A percentile compares a stretch with the other conserved stretches of the same genome.
phyloP scores from a whole-genome alignment of 2,113 vertebrate genomes.

The Cephalopterus ornatus region DNA sequence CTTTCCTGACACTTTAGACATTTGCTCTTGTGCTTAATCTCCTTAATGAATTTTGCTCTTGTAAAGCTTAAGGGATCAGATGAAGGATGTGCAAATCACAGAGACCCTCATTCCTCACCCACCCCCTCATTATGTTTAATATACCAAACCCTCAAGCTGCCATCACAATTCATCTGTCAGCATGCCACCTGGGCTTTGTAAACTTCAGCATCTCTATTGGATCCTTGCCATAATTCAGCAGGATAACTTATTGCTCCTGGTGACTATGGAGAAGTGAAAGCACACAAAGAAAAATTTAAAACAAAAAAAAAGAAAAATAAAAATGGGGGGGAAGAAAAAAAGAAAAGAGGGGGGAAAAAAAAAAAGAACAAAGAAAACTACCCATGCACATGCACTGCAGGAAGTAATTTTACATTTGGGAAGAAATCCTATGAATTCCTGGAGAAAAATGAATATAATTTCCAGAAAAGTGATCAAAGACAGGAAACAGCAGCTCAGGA shows the following conservation, averaged over 20 bases:
- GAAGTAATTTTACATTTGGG: not conserved
- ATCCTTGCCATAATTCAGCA: not conserved
- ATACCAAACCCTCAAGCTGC: conserved; percentile 8
- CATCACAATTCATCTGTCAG: conserved; percentile 9
- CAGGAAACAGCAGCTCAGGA: not conserved
- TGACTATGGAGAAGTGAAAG: not conserved
- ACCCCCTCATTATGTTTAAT: not conserved
- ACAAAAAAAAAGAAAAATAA: not conserved
- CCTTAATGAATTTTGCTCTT: conserved; percentile 31
- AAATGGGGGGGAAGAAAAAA: not conserved
- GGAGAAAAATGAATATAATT: not conserved
- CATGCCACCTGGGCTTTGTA: conserved; percentile 23
- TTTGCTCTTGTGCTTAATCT: not conserved
- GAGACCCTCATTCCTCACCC: not conserved
- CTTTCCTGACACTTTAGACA: not conserved
- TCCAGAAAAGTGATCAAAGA: not conserved
- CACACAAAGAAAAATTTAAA: not conserved
- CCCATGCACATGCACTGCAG: fast-evolving
- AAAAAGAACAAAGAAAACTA: not conserved
- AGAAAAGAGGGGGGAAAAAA: fast-evolving
- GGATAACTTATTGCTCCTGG: not conserved
- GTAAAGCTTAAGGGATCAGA: conserved; percentile 16
- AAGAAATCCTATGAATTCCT: not conserved
- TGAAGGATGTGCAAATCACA: conserved; percentile 11
- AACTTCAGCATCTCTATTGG: not conserved